These are phyloP conservation scores for Galagoides demidoff DNA, from an alignment of 2,797 vertebrate species.

Conservation along the genomic window DNA sequence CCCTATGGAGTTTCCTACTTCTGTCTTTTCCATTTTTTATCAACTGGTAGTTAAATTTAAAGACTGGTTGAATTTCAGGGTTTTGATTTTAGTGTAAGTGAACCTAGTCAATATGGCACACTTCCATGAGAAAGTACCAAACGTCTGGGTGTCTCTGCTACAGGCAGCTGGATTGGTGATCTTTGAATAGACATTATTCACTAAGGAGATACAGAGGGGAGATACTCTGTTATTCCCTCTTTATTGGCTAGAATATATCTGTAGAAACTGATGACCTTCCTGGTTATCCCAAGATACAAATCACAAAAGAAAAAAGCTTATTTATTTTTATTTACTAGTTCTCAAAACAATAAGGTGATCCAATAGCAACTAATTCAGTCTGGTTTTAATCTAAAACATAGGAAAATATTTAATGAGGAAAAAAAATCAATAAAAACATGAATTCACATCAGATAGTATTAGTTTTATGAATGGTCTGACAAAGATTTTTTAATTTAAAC, in stretches of 20 bases:
- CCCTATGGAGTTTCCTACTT: not conserved
- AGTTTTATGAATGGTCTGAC: not conserved
- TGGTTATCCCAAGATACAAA: not conserved
- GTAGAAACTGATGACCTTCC: not conserved
- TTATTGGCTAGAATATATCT: not conserved
- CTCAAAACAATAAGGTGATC: not conserved
- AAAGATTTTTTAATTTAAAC: conserved; percentile 10
- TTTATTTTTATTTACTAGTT: not conserved
- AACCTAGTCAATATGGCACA: not conserved
- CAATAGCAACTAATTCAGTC: not conserved
- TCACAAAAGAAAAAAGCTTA: not conserved
- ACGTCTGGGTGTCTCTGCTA: not conserved
- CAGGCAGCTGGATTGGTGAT: not conserved
- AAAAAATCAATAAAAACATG: conserved; percentile 20
- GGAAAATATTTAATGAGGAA: not conserved
- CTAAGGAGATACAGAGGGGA: not conserved
- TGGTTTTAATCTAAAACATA: not conserved
- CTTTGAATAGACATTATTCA: not conserved
- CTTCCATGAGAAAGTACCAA: not conserved
- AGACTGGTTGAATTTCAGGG: not conserved
- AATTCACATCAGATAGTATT: not conserved
- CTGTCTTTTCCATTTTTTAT: not conserved
- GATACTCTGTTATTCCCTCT: not conserved
- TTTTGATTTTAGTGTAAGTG: not conserved
- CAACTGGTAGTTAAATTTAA: not conserved